Percentiles rank a stretch among this genome's conserved stretches.
These are phyloP conservation scores for Laterallus jamaicensis DNA, from an alignment of 2,113 vertebrate species.

Conservation along the genomic window DNA sequence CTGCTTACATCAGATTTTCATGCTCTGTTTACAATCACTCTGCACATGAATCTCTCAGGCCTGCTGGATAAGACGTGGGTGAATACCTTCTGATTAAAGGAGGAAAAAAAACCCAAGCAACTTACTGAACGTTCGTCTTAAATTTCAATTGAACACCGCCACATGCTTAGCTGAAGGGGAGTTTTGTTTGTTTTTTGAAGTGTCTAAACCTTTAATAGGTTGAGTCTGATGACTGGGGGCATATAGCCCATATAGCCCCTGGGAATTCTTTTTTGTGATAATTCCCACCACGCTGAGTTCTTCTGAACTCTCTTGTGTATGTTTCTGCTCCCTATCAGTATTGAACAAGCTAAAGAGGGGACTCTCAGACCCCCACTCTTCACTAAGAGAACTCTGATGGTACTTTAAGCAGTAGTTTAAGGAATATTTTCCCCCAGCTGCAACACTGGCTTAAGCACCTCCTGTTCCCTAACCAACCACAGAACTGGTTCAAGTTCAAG, in stretches of 20 bases:
- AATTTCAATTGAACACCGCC: neutral
- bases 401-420: neutral
- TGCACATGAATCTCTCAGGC: neutral
- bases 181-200: neutral
- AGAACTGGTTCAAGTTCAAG: neutral
- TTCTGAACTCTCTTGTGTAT: neutral
- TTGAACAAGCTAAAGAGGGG: neutral
- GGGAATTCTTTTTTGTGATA: neutral
- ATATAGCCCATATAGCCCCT: neutral
- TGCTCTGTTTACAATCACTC: constrained; percentile 30
- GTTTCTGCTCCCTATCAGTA: neutral
- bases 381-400: neutral
- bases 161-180: neutral
- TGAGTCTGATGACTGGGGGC: neutral
- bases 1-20: constrained; percentile 51
- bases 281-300: neutral
- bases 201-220: neutral
- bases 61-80: neutral
- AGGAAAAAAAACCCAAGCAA: neutral
- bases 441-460: neutral
- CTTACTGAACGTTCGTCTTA: neutral
- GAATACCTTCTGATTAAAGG: neutral
- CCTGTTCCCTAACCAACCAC: neutral
- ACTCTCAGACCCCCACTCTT: neutral
- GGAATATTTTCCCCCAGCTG: neutral